phyloP scores from a whole-genome alignment of 2,113 vertebrate genomes.

The Bufo bufo region DNA sequence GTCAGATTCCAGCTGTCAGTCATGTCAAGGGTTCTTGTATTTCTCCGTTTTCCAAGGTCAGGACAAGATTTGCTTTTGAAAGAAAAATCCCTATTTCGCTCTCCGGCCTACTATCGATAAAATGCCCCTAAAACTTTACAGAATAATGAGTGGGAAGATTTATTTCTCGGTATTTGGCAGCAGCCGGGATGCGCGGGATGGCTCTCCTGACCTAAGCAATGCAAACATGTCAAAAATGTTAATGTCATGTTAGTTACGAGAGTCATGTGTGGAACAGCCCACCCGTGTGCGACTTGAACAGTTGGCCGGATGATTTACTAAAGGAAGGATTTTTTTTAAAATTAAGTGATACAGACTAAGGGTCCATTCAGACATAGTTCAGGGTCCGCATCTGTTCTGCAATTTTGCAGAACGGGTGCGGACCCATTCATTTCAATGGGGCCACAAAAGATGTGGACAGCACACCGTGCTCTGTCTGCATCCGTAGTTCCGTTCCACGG shows the following conservation, averaged over 20 bases:
- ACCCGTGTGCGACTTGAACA: not conserved
- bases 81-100: not conserved
- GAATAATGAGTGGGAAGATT: not conserved
- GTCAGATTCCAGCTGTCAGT: not conserved
- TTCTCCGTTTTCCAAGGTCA: conserved; percentile 1
- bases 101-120: too few relatives aligned
- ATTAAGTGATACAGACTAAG: not conserved
- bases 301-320: not conserved
- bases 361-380: not conserved
- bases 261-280: not conserved
- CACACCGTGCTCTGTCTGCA: too few relatives aligned
- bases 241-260: not conserved
- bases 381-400: not conserved
- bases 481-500: too few relatives aligned
- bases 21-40: not conserved
- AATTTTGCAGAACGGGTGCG: too few relatives aligned
- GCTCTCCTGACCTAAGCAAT: not conserved
- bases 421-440: too few relatives aligned
- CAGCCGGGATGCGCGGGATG: not conserved
- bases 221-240: not conserved
- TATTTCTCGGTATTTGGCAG: not conserved
- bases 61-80: conserved; percentile 5
- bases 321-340: not conserved
- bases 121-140: not conserved
- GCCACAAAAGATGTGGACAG: too few relatives aligned